Percentiles rank a stretch among this genome's conserved stretches.
phyloP scores from a whole-genome alignment of 2,113 vertebrate genomes.

The Grus americana region DNA sequence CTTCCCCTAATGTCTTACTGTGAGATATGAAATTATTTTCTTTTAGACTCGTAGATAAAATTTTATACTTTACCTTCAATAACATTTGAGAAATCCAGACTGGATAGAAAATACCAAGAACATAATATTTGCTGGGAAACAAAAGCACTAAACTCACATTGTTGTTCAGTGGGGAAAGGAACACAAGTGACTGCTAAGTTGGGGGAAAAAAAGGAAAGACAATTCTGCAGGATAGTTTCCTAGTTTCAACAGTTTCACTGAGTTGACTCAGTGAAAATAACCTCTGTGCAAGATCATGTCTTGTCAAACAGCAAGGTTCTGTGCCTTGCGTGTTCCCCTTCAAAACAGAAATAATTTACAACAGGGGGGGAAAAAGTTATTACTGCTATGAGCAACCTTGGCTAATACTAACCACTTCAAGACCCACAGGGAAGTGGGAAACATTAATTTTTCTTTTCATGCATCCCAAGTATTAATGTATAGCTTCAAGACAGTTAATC shows the following conservation, averaged over 20 bases:
- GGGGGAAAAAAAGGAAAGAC: neutral
- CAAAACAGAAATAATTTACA: neutral
- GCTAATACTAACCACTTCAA: neutral
- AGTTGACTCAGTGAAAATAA: neutral
- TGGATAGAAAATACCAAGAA: neutral
- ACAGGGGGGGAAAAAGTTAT: neutral
- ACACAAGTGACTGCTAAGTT: neutral
- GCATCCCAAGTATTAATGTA: neutral
- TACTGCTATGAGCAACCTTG: neutral
- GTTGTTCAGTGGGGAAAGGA: neutral
- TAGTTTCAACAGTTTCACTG: neutral
- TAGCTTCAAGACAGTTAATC: conserved; percentile 18
- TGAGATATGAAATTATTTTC: neutral
- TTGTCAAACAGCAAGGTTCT: neutral
- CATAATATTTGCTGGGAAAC: neutral
- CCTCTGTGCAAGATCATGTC: neutral
- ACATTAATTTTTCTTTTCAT: neutral
- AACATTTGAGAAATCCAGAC: neutral
- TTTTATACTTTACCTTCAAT: neutral
- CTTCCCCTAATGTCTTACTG: neutral
- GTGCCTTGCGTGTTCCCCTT: neutral
- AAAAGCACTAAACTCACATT: neutral
- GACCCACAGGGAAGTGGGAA: neutral
- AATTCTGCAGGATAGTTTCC: neutral
- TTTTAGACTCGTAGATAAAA: neutral